Evolutionary conservation across 2,797 vertebrate genomes (phyloP), one percentile per base, ranked within the genome.

Genomic region (Microctenopoma lineatum): DNA sequence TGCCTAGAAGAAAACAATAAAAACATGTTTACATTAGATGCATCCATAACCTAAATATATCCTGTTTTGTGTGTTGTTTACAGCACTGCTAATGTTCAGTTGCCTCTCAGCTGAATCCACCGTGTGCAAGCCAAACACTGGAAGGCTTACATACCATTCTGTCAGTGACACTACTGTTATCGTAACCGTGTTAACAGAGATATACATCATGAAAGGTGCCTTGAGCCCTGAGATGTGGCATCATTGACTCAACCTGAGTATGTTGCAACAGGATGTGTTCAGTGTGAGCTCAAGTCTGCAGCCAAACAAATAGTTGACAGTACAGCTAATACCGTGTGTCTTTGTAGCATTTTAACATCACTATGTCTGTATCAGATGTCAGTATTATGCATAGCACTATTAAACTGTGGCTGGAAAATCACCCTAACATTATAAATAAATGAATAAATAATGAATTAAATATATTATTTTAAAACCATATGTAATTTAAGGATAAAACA

Each of bases 151-250:
- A 73, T 74, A 74, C 78, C 59, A 73, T 52, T 26, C 59, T 73
- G 70, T 65, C 73, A 56, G n/a, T 39, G 73, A 69, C 75, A 50
- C 47, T 54, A n/a, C 61, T 69, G 71, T 78, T 79, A 73, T 85
- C 75, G 59, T 67, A 73, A 70, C 58, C 5, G 15, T 41, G 48
- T 82, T 84, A 76, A 77, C 71, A 75, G 62, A 79, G 56, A 75
- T 61, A 77, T 52, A 18, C 67, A 70, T 72, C 75, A 59, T 66
- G 51, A 72, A 41, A 77, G 70, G 38, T 14, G 47, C 54, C 72
- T 62, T 51, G 39, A 77, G 73, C 66, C 34, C 59, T 44, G 46
- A 65, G 59, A 75, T 42, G 46, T 80, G 69, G 78, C 79, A 84
- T 71, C 39, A 67, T 11, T 34, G n/a, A 76, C 68, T 72, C 65